Base-by-base conservation (phyloP, 30 jellyfish, hydroid and myxozoan genomes). In the Aurelia aurita complex sp. Pacific region DNA sequence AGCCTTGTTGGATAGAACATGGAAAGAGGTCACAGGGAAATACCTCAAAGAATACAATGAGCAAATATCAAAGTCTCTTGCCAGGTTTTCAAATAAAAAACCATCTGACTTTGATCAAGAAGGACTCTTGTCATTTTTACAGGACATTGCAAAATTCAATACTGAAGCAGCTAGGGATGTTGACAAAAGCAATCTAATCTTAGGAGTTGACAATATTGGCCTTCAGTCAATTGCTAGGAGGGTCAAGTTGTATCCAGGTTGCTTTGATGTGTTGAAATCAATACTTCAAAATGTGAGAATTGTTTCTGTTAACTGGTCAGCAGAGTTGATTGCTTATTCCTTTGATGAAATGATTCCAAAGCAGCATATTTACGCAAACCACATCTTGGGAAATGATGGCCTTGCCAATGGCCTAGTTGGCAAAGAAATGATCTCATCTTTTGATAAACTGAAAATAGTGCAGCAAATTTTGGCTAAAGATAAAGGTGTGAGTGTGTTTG, bases 261-360 rank as follows among this genome's bases (percentile, higher is more conserved):
- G 96, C 64, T 35, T 50, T n/a, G 87, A 88, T 69, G 74, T 79
- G 34, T 55, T 88, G 64, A 69, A 69, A 62, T 43, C 78, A 1
- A 43, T 63, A 1, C 32, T 71, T n/a, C 62, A 90, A 57, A 43
- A 52, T 33, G 90, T 88, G 15, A 87, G 89, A 52, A 81, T 88
- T 15, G 96, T 88, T 2, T 88, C 96, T 40, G 88, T 88, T 13
- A 88, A 78, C 83, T 88, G 96, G 96, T 88, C 96, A 4, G 40
- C 86, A 9, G 90, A 88, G 79, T 53, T 88, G 76, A 88, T 88
- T 4, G 66, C 69, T 51, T 71, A 68, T 64, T 13, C 82, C n/a
- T 78, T 88, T 50, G 66, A 79, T 61, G 85, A 71, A 46, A 53
- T 72, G 52, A 78, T 88, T 33, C 87, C 90, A n/a, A 17, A 67